Evolutionary conservation across 2,113 vertebrate species (phyloP).

Genomic region (Ciconia maguari): DNA sequence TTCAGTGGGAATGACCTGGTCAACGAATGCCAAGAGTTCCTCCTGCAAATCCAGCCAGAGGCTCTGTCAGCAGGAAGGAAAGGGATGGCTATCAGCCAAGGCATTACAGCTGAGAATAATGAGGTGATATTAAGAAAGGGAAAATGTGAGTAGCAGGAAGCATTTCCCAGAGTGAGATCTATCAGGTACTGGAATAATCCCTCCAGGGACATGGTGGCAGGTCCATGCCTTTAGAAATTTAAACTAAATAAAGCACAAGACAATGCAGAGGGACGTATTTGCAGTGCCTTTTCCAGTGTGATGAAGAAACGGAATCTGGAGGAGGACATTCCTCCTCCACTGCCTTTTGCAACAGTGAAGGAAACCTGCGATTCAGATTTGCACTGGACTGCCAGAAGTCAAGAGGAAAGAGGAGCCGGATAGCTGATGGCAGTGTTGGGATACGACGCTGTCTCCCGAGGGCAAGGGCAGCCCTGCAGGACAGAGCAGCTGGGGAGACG

Average conservation of each 20-base stretch:
- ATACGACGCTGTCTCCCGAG: not conserved
- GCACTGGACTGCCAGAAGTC: not conserved
- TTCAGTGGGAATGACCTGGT: not conserved
- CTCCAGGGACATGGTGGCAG: not conserved
- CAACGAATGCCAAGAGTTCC: not conserved
- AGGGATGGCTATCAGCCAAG: not conserved
- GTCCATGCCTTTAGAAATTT: not conserved
- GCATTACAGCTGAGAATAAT: not conserved
- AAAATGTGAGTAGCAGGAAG: not conserved
- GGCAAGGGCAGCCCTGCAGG: not conserved
- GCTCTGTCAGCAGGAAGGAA: not conserved
- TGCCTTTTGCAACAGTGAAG: not conserved
- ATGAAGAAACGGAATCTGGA: not conserved
- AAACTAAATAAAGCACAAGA: not conserved
- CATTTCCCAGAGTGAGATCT: not conserved
- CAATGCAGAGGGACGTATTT: not conserved
- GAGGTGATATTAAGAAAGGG: not conserved
- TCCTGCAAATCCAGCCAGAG: not conserved
- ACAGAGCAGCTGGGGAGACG: not conserved
- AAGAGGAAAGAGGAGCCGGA: not conserved
- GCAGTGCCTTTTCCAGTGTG: not conserved
- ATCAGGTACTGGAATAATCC: not conserved
- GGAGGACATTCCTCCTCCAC: not conserved
- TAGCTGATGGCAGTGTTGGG: not conserved
- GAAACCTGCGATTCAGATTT: not conserved